phyloP scores from a whole-genome alignment of 2,888 invertebrate genomes.

The Brachylomia viminalis region DNA sequence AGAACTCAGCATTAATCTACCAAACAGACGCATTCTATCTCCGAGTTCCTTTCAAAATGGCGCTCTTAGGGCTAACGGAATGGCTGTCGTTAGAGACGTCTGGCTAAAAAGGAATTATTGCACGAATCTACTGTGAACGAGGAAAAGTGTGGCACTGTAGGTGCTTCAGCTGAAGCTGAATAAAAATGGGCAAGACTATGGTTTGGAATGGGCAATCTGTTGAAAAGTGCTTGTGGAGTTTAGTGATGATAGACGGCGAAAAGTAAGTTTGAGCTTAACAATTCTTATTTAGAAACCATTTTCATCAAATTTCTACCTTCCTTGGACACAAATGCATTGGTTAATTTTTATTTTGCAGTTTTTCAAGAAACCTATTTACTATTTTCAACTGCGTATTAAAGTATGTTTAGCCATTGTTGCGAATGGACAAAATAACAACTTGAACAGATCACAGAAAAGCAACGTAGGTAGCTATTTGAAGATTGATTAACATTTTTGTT shows the following conservation, averaged over 20 bases:
- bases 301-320: neutral
- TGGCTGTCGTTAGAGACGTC: constrained; percentile 60
- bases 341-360: neutral
- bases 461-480: neutral
- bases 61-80: constrained; percentile 41
- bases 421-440: neutral
- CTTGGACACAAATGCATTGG: neutral
- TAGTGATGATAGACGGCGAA: neutral
- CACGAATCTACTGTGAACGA: constrained; percentile 57
- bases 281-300: neutral
- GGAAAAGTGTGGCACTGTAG: constrained; percentile 48
- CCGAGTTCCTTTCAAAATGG: constrained; percentile 48
- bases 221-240: constrained; percentile 1
- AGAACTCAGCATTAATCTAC: constrained; percentile 45
- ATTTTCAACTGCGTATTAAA: neutral
- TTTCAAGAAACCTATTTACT: neutral
- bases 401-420: neutral
- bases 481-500: neutral
- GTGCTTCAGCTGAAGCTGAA: constrained; percentile 25
- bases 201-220: constrained; percentile 31
- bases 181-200: constrained; percentile 44
- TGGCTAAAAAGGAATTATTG: constrained; percentile 64
- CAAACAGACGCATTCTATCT: constrained; percentile 40
- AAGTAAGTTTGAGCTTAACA: neutral
- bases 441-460: neutral